phyloP scores from a whole-genome alignment of 2,888 invertebrate species.

The Punctoribates punctum region DNA sequence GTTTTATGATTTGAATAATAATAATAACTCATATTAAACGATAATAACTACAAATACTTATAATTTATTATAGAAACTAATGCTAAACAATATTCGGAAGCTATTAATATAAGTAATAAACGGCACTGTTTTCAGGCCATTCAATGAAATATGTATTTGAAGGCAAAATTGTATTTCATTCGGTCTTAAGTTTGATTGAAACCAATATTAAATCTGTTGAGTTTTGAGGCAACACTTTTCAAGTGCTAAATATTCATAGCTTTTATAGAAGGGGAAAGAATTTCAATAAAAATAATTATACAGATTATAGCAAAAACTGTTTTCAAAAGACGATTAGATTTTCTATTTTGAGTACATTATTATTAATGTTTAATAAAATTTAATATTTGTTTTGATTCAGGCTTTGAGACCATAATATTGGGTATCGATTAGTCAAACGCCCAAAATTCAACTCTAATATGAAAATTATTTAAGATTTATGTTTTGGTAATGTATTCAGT shows the following conservation, averaged over 20 bases:
- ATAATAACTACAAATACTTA: neutral
- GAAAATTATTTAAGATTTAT: conserved; percentile 29
- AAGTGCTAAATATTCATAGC: neutral
- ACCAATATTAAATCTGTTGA: no score
- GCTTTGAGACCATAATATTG: neutral
- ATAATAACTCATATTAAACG: neutral
- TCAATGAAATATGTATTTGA: conserved; percentile 11
- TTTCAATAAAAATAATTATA: no score
- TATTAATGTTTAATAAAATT: neutral
- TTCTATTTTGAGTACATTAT: neutral
- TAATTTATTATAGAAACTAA: neutral
- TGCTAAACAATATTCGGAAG: conserved; percentile 20
- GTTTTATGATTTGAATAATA: neutral
- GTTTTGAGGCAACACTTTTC: no score
- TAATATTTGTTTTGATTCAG: neutral
- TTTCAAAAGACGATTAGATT: no score
- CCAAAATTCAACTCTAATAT: neutral
- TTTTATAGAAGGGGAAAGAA: no score
- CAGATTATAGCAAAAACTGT: no score
- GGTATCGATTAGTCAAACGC: conserved; percentile 8
- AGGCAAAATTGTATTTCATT: neutral
- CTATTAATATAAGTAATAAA: conserved; percentile 18
- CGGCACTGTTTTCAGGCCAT: neutral
- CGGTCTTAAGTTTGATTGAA: neutral
- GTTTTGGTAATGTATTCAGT: conserved; percentile 9